These are phyloP conservation scores for Brachionus paranguensis DNA, from an alignment of 1,140 invertebrate genomes.

Conservation along the genomic window DNA sequence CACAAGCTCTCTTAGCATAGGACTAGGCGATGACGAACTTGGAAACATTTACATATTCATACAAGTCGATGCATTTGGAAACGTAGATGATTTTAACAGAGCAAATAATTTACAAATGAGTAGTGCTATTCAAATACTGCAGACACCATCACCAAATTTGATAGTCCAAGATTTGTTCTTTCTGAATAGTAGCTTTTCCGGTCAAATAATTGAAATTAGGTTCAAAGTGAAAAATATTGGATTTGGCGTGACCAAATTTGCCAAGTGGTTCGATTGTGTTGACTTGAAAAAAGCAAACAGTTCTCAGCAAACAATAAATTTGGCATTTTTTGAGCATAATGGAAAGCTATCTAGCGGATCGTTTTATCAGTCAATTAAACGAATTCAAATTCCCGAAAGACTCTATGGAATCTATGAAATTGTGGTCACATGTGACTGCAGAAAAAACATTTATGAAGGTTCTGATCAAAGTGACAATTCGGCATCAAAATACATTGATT, in stretches of 20 bases:
- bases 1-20: neutral
- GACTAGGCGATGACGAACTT: neutral
- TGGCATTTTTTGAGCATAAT: neutral
- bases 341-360: neutral
- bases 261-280: neutral
- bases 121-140: neutral
- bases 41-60: neutral
- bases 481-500: neutral
- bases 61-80: neutral
- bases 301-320: neutral
- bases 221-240: neutral
- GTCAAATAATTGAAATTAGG: neutral
- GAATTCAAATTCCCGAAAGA: neutral
- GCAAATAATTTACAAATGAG: neutral
- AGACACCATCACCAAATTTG: neutral
- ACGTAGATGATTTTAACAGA: neutral
- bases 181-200: neutral
- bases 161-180: neutral
- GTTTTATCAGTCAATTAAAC: neutral
- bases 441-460: neutral
- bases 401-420: neutral
- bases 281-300: neutral
- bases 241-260: neutral
- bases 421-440: neutral
- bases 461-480: neutral